These are phyloP conservation scores for Rhodeus uyekii DNA, from an alignment of 2,797 vertebrate genomes.

Conservation along the genomic window DNA sequence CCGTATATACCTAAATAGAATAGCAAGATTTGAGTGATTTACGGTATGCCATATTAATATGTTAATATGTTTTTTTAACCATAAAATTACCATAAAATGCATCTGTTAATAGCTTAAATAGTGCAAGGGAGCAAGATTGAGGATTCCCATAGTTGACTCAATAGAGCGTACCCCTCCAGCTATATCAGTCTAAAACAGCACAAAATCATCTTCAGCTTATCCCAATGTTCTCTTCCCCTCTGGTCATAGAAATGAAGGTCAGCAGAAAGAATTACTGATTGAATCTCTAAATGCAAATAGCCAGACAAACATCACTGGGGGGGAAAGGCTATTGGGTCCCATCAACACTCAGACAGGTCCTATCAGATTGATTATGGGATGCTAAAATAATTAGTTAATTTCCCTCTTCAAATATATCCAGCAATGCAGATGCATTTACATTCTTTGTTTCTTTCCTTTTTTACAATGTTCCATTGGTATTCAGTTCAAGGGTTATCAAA, in stretches of 20 bases:
- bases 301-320: constrained; percentile 34
- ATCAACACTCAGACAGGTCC: neutral
- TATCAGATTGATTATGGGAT: constrained; percentile 45
- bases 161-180: neutral
- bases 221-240: constrained; percentile 31
- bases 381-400: constrained; percentile 33
- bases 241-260: constrained; percentile 49
- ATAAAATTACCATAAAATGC: neutral
- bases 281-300: constrained; percentile 69
- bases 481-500: neutral
- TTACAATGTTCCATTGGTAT: neutral
- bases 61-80: too few species aligned
- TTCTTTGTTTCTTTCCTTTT: neutral
- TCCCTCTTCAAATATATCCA: neutral
- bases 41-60: too few species aligned
- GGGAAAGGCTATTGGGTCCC: constrained; percentile 16
- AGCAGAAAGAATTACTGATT: constrained; percentile 50
- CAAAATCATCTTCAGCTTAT: constrained; percentile 37
- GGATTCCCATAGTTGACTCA: constrained; percentile 7
- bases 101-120: neutral
- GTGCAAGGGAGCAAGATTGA: constrained; percentile 11
- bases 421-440: neutral
- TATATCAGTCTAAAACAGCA: constrained; percentile 37
- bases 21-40: neutral
- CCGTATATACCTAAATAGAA: neutral